phyloP scores from a whole-genome alignment of 2,888 invertebrate genomes.

The Trachelus troglodyta region DNA sequence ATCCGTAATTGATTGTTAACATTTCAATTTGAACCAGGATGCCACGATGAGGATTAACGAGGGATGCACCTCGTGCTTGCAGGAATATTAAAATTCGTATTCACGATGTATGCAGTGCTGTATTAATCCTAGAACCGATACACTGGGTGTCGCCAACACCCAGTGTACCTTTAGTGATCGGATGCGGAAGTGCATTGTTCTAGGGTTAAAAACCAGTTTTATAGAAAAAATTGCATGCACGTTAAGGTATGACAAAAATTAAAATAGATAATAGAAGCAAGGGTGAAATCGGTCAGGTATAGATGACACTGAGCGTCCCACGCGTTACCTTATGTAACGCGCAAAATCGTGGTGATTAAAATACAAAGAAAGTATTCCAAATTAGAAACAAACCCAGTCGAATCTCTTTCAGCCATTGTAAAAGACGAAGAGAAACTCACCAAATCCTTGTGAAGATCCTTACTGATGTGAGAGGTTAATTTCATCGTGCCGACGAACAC shows the following conservation, averaged over 20 bases:
- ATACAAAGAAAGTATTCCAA: too few relatives aligned
- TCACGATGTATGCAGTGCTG: background rate
- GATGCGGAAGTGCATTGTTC: too few relatives aligned
- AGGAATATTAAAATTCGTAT: background rate
- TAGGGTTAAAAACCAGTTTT: background rate
- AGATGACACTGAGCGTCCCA: background rate
- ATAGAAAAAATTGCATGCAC: background rate
- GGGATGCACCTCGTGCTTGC: background rate
- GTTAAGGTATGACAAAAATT: background rate
- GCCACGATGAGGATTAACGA: background rate
- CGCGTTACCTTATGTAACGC: background rate
- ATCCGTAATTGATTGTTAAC: background rate
- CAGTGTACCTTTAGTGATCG: too few relatives aligned
- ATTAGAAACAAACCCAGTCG: too few relatives aligned
- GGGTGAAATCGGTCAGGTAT: background rate
- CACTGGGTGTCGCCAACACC: too few relatives aligned
- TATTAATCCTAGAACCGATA: background rate
- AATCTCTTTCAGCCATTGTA: background rate
- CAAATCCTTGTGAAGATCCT: constrained; percentile 96
- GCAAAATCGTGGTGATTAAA: background rate
- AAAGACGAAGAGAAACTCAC: constrained; percentile 70
- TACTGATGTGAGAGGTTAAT: constrained; percentile 89
- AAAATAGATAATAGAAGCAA: background rate
- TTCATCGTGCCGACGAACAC: constrained; percentile 95
- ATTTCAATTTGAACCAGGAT: background rate